Evolutionary conservation across 1,140 invertebrate species (phyloP), one percentile per base, ranked within the genome.

Genomic region (Caerostris darwini): DNA sequence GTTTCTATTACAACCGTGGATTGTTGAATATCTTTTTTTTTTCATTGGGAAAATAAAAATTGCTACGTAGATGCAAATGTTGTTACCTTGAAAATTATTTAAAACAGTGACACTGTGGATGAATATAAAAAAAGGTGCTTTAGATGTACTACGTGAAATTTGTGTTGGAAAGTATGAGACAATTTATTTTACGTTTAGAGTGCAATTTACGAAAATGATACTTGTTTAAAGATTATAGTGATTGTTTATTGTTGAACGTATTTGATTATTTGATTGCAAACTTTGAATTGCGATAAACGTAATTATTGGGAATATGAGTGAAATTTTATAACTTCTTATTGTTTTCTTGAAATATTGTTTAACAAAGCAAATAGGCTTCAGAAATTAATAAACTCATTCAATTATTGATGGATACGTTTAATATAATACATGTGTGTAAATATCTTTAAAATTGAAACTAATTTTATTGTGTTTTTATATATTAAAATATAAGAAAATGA

Each of bases 61-160:
- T 77, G 71, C 71, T 50, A 50, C 71, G 50, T 77, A 50, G 34
- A 77, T 34, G 14, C 34, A 50, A 77, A 77, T 14, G 34, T 19
- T 7, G 5, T 77, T 77, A 77, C 8, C 10, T 77, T 77, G 34
- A 34, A 34, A 77, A 77, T 50, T 77, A 77, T 12, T 77, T 50
- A 50, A 77, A 12, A 77, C 71, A 53, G 10, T 77, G 71, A 77
- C 50, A 77, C 50, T 50, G 34, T 77, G 71, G 8, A 77, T 50
- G 19, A 77, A 50, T 77, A 77, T 53, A 77, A 67, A 34, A n/a
- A 34, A 77, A 77, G 71, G 71, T 77, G 71, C 71, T 77, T 77
- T 77, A 77, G 71, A 77, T 77, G 12, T 77, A 50, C 12, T 50
- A 34, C 10, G 69, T 34, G 19, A 8, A 34, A 34, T 50, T 19